These are phyloP conservation scores for Argyresthia albistria DNA, from an alignment of 2,888 invertebrate genomes.

Conservation along the genomic window DNA sequence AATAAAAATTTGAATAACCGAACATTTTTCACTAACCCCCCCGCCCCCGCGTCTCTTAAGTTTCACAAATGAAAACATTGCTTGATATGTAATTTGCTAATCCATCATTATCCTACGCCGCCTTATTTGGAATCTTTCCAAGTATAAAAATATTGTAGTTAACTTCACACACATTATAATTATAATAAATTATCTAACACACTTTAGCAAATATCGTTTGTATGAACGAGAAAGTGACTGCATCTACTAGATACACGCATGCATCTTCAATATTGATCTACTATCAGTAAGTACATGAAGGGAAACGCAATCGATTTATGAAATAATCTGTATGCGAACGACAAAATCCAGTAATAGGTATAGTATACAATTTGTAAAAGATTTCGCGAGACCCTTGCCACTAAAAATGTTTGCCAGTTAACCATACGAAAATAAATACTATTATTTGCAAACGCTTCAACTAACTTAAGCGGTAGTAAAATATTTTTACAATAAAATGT, in stretches of 20 bases:
- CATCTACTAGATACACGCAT: neutral
- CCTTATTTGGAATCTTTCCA: conserved; percentile 69
- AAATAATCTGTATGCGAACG: neutral
- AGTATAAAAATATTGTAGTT: conserved; percentile 48
- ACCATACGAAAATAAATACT: conserved; percentile 62
- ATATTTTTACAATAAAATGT: conserved; percentile 71
- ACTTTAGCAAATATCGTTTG: conserved; percentile 27
- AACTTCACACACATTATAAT: conserved; percentile 62
- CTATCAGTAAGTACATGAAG: too few species aligned
- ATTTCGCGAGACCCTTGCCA: conserved; percentile 40
- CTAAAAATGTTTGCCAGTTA: conserved; percentile 33
- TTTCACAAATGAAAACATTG: conserved; percentile 53
- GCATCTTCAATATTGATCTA: neutral
- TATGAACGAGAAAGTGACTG: neutral
- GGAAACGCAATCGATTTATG: neutral
- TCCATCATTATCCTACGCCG: conserved; percentile 36
- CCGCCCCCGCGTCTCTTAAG: conserved; percentile 19
- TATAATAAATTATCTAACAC: conserved; percentile 47
- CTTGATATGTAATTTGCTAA: conserved; percentile 69
- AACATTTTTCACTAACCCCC: conserved; percentile 48
- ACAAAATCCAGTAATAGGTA: too few species aligned
- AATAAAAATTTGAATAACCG: conserved; percentile 33
- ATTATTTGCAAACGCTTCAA: conserved; percentile 61
- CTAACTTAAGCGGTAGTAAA: conserved; percentile 67
- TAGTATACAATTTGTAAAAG: conserved; percentile 44